These are phyloP conservation scores for Nemotelus pantherinus DNA, from an alignment of 2,888 invertebrate species.

Conservation along the genomic window DNA sequence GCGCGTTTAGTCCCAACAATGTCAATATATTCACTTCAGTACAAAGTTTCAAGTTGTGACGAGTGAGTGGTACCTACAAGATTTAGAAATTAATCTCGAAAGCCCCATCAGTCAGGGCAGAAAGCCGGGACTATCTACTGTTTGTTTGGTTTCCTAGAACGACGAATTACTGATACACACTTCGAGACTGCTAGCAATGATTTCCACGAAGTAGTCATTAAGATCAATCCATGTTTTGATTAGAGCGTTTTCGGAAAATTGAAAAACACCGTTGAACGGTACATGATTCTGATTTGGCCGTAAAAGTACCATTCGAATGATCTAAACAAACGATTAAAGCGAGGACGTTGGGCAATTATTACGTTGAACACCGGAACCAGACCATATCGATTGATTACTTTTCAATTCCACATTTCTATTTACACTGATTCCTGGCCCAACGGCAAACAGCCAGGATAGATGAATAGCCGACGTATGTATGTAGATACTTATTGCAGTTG, in stretches of 20 bases:
- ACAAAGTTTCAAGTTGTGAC: neutral
- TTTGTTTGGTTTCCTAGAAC: slow-evolving; percentile 49
- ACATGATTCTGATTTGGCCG: slow-evolving; percentile 33
- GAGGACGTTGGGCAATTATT: slow-evolving; percentile 39
- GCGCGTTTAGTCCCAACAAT: too few species aligned
- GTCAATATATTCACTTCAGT: too few species aligned
- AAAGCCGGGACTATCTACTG: slow-evolving; percentile 23
- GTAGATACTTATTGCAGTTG: too few species aligned
- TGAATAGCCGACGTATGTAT: neutral
- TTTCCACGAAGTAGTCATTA: slow-evolving; percentile 48
- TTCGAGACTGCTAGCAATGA: slow-evolving; percentile 40
- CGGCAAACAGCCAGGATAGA: neutral
- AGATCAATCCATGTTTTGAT: slow-evolving; percentile 43
- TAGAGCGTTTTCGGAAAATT: slow-evolving; percentile 40
- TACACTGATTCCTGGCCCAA: neutral
- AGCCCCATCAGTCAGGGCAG: slow-evolving; percentile 10
- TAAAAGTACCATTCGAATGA: slow-evolving; percentile 47
- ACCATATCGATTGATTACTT: neutral
- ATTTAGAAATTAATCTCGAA: slow-evolving; percentile 28
- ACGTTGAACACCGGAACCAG: slow-evolving; percentile 35
- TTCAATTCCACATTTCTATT: neutral
- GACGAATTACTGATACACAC: slow-evolving; percentile 37
- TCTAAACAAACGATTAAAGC: slow-evolving; percentile 43
- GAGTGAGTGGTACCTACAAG: neutral
- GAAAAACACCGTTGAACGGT: slow-evolving; percentile 34